Evolutionary conservation across 2,113 vertebrate species (phyloP).

Genomic region (Sander vitreus): DNA sequence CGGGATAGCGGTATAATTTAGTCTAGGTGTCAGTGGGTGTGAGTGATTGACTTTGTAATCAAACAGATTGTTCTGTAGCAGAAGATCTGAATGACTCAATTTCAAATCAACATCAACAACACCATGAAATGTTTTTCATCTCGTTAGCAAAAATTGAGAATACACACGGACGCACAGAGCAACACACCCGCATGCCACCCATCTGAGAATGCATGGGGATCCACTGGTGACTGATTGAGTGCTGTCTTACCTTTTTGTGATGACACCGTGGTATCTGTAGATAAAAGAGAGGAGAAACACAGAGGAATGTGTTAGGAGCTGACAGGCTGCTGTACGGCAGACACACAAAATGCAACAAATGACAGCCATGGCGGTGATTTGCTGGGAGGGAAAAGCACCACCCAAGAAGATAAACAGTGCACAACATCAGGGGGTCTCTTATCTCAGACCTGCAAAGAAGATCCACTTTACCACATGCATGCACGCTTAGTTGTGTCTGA

Average conservation of each 20-base stretch:
- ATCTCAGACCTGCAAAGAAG: conserved; percentile 37
- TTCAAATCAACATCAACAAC: conserved; percentile 67
- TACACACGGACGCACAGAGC: background rate
- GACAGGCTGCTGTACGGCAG: conserved; percentile 38
- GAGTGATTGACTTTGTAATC: conserved; percentile 78
- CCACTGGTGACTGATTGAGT: conserved; percentile 51
- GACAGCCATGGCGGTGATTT: conserved; percentile 38
- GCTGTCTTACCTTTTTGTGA: conserved; percentile 82
- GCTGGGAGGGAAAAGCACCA: conserved; percentile 34
- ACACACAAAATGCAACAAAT: conserved; percentile 50
- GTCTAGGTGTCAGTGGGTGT: conserved; percentile 66
- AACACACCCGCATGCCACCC: conserved; percentile 20
- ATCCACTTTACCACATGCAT: conserved; percentile 15
- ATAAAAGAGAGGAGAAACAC: conserved; percentile 59
- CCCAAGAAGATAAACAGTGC: conserved; percentile 43
- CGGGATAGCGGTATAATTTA: conserved; percentile 52
- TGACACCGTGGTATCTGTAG: conserved; percentile 79
- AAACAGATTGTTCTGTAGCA: conserved; percentile 69
- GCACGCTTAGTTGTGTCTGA: background rate
- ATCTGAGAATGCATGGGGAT: conserved; percentile 23
- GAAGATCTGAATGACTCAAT: conserved; percentile 56
- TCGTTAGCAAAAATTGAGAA: conserved; percentile 53
- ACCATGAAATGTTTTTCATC: conserved; percentile 54
- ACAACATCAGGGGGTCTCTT: conserved; percentile 39
- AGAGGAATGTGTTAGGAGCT: conserved; percentile 62